Percentiles rank a stretch among this genome's conserved stretches.
phyloP scores from a whole-genome alignment of 2,888 invertebrate species.

The Sclerodermus sp. region DNA sequence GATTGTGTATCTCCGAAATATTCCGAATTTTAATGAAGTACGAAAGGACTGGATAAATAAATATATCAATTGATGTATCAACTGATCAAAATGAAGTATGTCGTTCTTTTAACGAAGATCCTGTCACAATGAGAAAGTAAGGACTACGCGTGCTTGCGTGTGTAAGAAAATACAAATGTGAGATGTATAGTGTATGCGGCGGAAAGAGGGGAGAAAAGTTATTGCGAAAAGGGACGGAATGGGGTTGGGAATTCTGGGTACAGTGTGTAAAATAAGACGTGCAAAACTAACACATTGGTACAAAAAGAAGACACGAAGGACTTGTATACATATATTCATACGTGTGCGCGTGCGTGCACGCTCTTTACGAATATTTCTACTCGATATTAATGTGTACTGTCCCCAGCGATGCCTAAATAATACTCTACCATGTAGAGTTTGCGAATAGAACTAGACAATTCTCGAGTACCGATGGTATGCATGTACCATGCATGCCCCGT shows the following conservation, averaged over 20 bases:
- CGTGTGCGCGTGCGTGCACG: slow-evolving; percentile 7
- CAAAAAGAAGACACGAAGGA: slow-evolving; percentile 22
- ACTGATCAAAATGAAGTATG: too few relatives aligned
- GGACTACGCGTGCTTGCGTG: not conserved
- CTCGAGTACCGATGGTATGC: not conserved
- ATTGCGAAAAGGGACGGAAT: not conserved
- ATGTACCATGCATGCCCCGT: slow-evolving; percentile 33
- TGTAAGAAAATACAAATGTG: slow-evolving; percentile 10
- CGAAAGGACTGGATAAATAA: slow-evolving; percentile 16
- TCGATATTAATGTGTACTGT: slow-evolving; percentile 37
- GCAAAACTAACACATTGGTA: slow-evolving; percentile 38
- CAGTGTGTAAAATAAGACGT: slow-evolving; percentile 41
- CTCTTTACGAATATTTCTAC: slow-evolving; percentile 35
- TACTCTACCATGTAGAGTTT: slow-evolving; percentile 48
- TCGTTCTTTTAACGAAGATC: too few relatives aligned
- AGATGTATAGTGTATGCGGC: slow-evolving; percentile 29
- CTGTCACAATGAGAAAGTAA: not conserved
- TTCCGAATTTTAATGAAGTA: slow-evolving; percentile 32
- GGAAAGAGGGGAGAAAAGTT: not conserved
- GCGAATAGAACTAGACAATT: slow-evolving; percentile 27
- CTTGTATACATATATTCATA: too few relatives aligned
- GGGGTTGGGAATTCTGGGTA: slow-evolving; percentile 15
- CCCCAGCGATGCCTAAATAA: slow-evolving; percentile 41
- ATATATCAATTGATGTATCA: slow-evolving; percentile 20
- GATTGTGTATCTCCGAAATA: slow-evolving; percentile 16